phyloP scores from a whole-genome alignment of 2,888 invertebrate genomes.

The Deilephila porcellus region DNA sequence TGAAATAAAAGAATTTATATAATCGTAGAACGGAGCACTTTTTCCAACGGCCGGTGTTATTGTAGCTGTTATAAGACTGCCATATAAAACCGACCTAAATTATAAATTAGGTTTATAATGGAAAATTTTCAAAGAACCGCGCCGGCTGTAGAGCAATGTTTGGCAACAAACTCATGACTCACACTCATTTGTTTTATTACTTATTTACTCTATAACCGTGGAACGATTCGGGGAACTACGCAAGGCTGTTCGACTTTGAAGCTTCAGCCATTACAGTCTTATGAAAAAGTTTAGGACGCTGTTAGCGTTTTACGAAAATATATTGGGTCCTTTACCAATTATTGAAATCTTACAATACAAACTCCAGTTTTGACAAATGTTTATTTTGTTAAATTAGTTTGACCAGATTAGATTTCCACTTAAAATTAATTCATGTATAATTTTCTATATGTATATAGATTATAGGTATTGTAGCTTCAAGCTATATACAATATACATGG shows the following conservation, averaged over 20 bases:
- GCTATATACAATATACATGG: no score
- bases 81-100: not conserved
- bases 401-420: no score
- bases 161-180: constrained; percentile 20
- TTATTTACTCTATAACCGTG: constrained; percentile 14
- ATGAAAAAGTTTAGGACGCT: not conserved
- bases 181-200: constrained; percentile 23
- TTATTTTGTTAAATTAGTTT: no score
- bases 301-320: not conserved
- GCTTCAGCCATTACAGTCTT: not conserved
- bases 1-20: no score
- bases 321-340: no score
- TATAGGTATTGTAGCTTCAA: no score
- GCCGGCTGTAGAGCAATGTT: constrained; percentile 1
- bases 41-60: no score
- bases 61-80: not conserved
- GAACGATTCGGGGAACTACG: constrained; percentile 9
- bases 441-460: no score
- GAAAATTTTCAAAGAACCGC: constrained; percentile 10
- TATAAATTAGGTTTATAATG: not conserved
- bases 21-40: no score
- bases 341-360: no score
- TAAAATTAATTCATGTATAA: no score
- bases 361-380: no score
- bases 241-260: not conserved